Conservation (phyloP, 2,113 vertebrate species). For the Sphyrna mokarran region DNA sequence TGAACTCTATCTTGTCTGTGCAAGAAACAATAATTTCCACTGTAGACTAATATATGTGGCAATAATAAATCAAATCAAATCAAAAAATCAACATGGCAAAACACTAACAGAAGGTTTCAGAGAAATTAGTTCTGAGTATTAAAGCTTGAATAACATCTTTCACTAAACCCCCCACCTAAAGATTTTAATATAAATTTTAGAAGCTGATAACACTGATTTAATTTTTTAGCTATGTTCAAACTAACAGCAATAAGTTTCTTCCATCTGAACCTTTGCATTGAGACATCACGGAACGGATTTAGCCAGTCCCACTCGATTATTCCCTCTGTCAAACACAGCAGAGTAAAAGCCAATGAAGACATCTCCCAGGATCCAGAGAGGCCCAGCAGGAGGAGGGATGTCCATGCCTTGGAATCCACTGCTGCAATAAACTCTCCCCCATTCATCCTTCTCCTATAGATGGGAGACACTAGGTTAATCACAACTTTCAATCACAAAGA, state of each 20-base stretch:
- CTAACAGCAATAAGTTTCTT: neutral
- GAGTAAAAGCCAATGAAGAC: conserved; percentile 66
- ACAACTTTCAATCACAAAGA: neutral
- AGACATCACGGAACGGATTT: conserved; percentile 43
- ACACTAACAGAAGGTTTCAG: neutral
- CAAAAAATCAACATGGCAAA: neutral
- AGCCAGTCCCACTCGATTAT: conserved; percentile 62
- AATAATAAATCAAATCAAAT: too few relatives aligned
- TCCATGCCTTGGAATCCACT: conserved; percentile 59
- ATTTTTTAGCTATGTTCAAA: neutral
- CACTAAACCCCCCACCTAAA: neutral
- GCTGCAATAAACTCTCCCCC: conserved; percentile 46
- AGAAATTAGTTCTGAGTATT: neutral
- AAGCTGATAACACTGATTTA: neutral
- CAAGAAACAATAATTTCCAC: too few relatives aligned
- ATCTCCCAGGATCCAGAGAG: conserved; percentile 63
- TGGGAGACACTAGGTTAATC: neutral
- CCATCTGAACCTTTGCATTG: neutral
- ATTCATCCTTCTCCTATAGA: conserved; percentile 41
- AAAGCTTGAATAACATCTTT: neutral
- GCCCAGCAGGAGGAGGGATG: conserved; percentile 51
- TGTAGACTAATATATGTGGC: too few relatives aligned
- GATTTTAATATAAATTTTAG: neutral
- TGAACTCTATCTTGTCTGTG: too few relatives aligned
- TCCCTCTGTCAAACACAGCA: conserved; percentile 61